Conservation (phyloP, 1,140 invertebrate genomes). For the Leptinotarsa undecemlineata region DNA sequence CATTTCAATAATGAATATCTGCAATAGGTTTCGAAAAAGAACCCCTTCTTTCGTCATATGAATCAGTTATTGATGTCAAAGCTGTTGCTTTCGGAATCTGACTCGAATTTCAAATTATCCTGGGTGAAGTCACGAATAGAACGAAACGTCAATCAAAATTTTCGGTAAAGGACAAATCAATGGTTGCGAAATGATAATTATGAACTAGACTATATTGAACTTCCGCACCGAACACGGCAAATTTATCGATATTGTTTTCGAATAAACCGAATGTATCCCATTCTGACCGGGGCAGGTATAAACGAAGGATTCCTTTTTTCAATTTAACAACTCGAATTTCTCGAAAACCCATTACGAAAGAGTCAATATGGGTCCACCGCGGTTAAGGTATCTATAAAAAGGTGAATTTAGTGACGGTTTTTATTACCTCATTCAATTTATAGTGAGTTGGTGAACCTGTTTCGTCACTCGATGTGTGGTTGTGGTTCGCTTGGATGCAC, state of each 20-base stretch:
- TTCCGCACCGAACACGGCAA: not conserved
- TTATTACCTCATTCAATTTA: slow-evolving; percentile 42
- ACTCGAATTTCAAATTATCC: too few species aligned
- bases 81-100: too few species aligned
- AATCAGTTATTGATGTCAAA: too few species aligned
- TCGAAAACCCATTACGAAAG: slow-evolving; percentile 29
- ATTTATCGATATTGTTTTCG: slow-evolving; percentile 14
- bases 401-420: slow-evolving; percentile 34
- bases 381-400: slow-evolving; percentile 33
- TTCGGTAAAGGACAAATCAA: too few species aligned
- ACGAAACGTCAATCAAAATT: too few species aligned
- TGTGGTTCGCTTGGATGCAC: slow-evolving; percentile 18
- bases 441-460: slow-evolving; percentile 43
- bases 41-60: too few species aligned
- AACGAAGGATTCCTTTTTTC: slow-evolving; percentile 14
- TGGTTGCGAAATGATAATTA: not conserved
- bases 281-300: not conserved
- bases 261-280: slow-evolving; percentile 12
- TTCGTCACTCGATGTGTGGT: slow-evolving; percentile 48
- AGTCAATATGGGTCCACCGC: slow-evolving; percentile 26
- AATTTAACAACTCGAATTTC: slow-evolving; percentile 34
- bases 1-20: too few species aligned
- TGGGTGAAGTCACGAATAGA: too few species aligned
- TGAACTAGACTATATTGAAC: not conserved
- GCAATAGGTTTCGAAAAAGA: too few species aligned